Evolutionary conservation across 2,797 vertebrate species (phyloP), one percentile per base, ranked within the genome.

Genomic region (Pangasius larnaudii): DNA sequence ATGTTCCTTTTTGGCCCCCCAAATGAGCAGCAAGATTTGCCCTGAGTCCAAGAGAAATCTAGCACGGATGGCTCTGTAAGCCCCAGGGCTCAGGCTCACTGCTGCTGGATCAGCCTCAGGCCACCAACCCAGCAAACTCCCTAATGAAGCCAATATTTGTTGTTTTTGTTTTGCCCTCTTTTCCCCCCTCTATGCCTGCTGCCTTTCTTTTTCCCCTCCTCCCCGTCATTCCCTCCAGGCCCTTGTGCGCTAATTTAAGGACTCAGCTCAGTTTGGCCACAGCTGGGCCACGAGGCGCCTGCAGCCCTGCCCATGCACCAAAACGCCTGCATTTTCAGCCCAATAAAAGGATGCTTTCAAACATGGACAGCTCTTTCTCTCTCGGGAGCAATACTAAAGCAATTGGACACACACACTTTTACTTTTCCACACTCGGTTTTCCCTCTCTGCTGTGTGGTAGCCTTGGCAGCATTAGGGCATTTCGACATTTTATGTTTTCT

Each of bases 301-400:
- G 84, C 46, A 90, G 88, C 89, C 78, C 56, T 79, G 91, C 75
- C 86, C 36, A 30, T 78, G 89, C 88, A 88, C 82, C 82, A 88
- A 90, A 90, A 87, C 71, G 81, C 46, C 85, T 87, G 83, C 72
- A 42, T 86, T 89, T 88, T 88, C 83, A 90, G 88, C 71, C 79
- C 88, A 89, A 87, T 90, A 88, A 90, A 91, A 89, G 89, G 87
- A 87, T 67, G 69, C 85, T 90, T 91, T 91, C 89, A 91, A 87
- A 90, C 56, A 59, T 8, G 85, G 65, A 86, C 85, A 81, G 77
- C 74, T 87, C 74, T 59, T 75, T 86, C 81, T 61, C 72, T 71
- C 72, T 85, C 42, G 69, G 69, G 83, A 81, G 77, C 59, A 72
- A 83, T 85, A 19, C 88, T 65, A 36, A 51, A 78, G 74, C 72